Conservation (phyloP, 2,113 vertebrate species). For the Mirounga angustirostris region DNA sequence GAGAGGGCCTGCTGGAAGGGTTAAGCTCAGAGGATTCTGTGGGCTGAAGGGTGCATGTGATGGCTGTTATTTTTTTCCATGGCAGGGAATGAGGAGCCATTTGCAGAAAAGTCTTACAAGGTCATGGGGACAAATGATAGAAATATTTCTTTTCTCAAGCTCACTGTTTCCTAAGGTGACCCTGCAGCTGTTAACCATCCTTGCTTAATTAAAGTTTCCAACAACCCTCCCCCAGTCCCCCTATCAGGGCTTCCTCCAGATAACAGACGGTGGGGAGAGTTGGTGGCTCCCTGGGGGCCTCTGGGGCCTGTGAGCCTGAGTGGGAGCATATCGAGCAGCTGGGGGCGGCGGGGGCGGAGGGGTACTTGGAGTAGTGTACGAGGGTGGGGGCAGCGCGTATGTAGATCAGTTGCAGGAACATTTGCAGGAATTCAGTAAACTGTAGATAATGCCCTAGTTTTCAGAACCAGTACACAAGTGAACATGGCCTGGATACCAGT, state of each 20-base stretch:
- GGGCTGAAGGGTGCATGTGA: not conserved
- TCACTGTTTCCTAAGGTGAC: conserved; percentile 43
- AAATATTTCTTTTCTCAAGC: conserved; percentile 33
- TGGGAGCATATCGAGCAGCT: conserved; percentile 47
- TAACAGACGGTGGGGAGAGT: not conserved
- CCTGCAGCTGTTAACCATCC: conserved; percentile 75
- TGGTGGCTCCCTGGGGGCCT: conserved; percentile 57
- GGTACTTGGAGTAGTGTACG: not conserved
- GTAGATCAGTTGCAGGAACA: not conserved
- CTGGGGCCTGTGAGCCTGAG: not conserved
- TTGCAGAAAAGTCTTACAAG: conserved; percentile 48
- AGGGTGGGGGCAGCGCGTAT: not conserved
- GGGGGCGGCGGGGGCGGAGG: conserved; percentile 13
- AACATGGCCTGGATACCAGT: not conserved
- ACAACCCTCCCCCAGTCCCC: not conserved
- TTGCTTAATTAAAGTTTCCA: conserved; percentile 69
- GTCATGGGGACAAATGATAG: not conserved
- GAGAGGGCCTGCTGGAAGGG: not conserved
- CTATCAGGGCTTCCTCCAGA: conserved; percentile 6
- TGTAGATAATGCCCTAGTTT: not conserved
- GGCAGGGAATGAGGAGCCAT: not conserved
- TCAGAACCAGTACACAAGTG: not conserved
- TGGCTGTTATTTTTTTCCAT: not conserved
- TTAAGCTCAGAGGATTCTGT: not conserved
- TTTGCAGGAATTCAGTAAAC: not conserved